phyloP scores from a whole-genome alignment of 2,797 vertebrate species.

The Eidolon dupreanum region DNA sequence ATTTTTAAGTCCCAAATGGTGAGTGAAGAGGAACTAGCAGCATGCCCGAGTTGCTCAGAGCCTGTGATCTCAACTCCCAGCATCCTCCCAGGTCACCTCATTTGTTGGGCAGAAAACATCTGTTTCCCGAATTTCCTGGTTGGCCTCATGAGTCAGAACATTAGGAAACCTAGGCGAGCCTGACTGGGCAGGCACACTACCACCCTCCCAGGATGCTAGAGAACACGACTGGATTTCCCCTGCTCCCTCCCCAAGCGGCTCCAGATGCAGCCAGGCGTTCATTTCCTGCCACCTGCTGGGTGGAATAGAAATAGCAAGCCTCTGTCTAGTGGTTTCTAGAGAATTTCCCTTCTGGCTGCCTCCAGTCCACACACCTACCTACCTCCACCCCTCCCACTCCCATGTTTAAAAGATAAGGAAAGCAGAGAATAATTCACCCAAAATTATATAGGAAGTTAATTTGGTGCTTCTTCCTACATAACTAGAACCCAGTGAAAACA shows the following conservation, averaged over 20 bases:
- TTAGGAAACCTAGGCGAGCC: not conserved
- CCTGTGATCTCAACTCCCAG: not conserved
- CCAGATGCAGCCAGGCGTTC: not conserved
- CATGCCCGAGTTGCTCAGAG: not conserved
- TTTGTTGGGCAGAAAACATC: slow-evolving; percentile 56
- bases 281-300: slow-evolving; percentile 68
- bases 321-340: not conserved
- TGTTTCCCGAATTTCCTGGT: slow-evolving; percentile 14
- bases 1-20: not conserved
- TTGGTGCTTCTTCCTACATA: not conserved
- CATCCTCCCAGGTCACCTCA: slow-evolving; percentile 14
- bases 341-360: not conserved
- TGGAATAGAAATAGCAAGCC: not conserved
- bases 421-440: not conserved
- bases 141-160: slow-evolving; percentile 25
- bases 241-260: not conserved
- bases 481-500: not conserved
- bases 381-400: not conserved
- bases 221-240: not conserved
- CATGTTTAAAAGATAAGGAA: not conserved
- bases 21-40: not conserved
- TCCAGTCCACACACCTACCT: not conserved
- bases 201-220: not conserved
- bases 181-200: not conserved
- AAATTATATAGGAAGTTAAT: not conserved